Base-by-base conservation (phyloP, 2,888 invertebrate genomes). In the Abscondita cerata region DNA sequence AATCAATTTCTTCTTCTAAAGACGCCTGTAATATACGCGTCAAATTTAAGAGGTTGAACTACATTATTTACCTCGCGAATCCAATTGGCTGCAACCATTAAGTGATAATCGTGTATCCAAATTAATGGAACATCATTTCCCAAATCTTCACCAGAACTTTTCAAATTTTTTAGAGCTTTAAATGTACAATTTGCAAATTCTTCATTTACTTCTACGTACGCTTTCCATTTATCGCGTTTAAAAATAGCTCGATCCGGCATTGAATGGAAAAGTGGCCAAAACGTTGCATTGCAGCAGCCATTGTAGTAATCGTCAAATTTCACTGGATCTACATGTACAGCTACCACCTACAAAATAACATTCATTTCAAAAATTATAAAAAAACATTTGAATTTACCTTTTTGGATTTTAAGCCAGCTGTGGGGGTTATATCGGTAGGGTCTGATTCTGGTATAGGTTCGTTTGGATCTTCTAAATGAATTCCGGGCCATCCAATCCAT, bases 81-180 rank as follows among this genome's bases (percentile, higher is more conserved):
- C 87, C 93, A 93, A 78, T 93, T 94, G 34, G 96, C 94, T 11
- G 94, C 92, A 74, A 95, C 81, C 94, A 96, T 95, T 13, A 96
- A 84, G 76, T 96, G 96, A 78, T 96, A 96, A 77, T 96, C 96
- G 75, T 96, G 96, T 18, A 96, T 87, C 96, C 96, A 96, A 1
- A 96, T 89, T 59, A 96, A 86, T 0, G 95, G 94, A 16, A 74
- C 63, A 11, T 88, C 83, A 15, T 72, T 71, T 12, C 77, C 77
- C 63, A 74, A 78, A 48, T 69, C 68, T 12, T 83, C 81, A 15
- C 82, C 73, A 16, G 83, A 80, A 56, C 81, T 80, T 61, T 85
- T 83, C 41, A 91, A 79, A 36, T 85, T 75, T 51, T 83, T 80
- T 16, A 90, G 75, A 0, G 92, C 91, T 70, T 83, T 82, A 54